phyloP scores from a whole-genome alignment of 2,113 vertebrate genomes.

The Petrocephalus zakoni region DNA sequence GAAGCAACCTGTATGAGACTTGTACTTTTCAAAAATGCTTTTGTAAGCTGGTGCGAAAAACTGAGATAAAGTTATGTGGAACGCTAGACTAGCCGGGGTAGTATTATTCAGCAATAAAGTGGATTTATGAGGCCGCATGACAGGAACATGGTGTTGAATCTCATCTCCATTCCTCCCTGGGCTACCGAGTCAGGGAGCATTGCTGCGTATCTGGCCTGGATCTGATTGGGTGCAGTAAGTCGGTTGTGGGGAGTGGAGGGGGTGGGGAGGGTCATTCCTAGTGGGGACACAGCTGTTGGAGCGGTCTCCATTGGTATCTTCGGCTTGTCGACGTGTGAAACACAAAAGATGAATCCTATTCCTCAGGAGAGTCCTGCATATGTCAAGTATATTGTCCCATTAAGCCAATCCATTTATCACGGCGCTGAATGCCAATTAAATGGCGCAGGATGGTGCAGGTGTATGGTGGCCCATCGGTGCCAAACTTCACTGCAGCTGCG shows the following conservation, averaged over 20 bases:
- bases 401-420: conserved; percentile 92
- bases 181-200: conserved; percentile 22
- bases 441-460: conserved; percentile 85
- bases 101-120: neutral
- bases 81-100: neutral
- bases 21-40: neutral
- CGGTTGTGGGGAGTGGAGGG: conserved; percentile 40
- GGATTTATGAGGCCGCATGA: neutral
- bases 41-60: neutral
- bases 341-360: conserved; percentile 77
- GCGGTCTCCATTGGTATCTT: conserved; percentile 76
- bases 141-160: conserved; percentile 14
- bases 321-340: conserved; percentile 75
- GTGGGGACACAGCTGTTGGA: conserved; percentile 61
- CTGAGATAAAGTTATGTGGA: neutral
- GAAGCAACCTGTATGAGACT: neutral
- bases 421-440: conserved; percentile 87
- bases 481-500: conserved; percentile 80
- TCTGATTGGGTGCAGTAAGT: conserved; percentile 54
- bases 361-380: conserved; percentile 84
- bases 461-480: conserved; percentile 72
- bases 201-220: conserved; percentile 36
- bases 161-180: conserved; percentile 29
- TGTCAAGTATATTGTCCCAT: conserved; percentile 91
- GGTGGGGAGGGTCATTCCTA: conserved; percentile 50